Conservation (phyloP, 2,888 invertebrate species). For the Lacanobia wlatinum region DNA sequence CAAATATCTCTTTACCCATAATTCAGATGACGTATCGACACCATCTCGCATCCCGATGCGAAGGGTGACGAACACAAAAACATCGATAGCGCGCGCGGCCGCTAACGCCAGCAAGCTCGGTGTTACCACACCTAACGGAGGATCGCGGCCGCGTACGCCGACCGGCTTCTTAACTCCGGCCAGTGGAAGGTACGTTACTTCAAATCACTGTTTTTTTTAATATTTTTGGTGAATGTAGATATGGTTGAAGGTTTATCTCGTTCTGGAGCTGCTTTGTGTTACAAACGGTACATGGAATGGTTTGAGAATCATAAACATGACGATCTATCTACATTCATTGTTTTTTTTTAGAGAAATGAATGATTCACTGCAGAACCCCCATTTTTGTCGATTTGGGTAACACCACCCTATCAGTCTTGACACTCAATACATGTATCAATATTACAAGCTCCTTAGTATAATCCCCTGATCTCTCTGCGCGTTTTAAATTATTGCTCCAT, state of each 20-base stretch:
- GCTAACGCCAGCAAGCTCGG: slow-evolving; percentile 91
- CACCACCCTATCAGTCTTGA: not conserved
- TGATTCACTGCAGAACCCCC: slow-evolving; percentile 4
- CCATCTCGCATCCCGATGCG: slow-evolving; percentile 96
- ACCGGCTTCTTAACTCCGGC: slow-evolving; percentile 95
- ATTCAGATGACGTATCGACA: slow-evolving; percentile 93
- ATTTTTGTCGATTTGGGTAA: not conserved
- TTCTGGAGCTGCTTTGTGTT: slow-evolving; percentile 3
- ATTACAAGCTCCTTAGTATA: not conserved
- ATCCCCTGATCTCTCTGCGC: not conserved
- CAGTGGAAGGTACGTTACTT: slow-evolving; percentile 92
- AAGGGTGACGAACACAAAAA: slow-evolving; percentile 91
- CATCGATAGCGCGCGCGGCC: slow-evolving; percentile 90
- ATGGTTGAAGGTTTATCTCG: slow-evolving; percentile 3
- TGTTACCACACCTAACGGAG: slow-evolving; percentile 91
- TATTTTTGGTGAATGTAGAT: slow-evolving; percentile 39
- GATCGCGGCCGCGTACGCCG: slow-evolving; percentile 93
- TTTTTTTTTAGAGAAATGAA: slow-evolving; percentile 32
- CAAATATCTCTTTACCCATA: not conserved
- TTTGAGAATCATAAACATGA: slow-evolving; percentile 18
- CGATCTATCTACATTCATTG: slow-evolving; percentile 40
- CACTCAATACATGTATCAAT: slow-evolving; percentile 10
- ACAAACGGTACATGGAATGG: slow-evolving; percentile 20
- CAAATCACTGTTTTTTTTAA: slow-evolving; percentile 4
- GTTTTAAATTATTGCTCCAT: not conserved